These are phyloP conservation scores for Ophioninae sp. DNA, from an alignment of 2,888 invertebrate species.

Conservation along the genomic window DNA sequence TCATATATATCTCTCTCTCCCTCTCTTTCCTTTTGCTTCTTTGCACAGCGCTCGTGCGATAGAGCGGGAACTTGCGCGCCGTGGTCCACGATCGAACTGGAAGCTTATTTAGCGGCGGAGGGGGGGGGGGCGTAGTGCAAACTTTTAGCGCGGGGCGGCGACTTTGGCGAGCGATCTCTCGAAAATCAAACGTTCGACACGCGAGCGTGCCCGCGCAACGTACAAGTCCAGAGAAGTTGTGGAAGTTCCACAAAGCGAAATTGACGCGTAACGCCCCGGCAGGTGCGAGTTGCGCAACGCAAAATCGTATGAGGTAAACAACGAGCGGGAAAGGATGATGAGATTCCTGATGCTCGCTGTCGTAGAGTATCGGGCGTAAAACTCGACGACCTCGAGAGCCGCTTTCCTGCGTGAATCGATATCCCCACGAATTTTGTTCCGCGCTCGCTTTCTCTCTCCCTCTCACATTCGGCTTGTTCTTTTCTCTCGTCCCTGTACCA, in stretches of 20 bases:
- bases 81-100: neutral
- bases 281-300: conserved; percentile 8
- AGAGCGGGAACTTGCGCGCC: neutral
- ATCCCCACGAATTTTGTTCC: neutral
- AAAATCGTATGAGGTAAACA: conserved; percentile 21
- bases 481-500: neutral
- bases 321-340: conserved; percentile 29
- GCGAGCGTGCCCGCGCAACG: too few species aligned
- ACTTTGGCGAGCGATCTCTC: neutral
- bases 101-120: neutral
- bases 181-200: too few species aligned
- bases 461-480: neutral
- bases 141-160: neutral
- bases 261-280: neutral
- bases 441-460: conserved; percentile 37
- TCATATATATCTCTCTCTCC: conserved; percentile 1
- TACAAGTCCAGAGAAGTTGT: neutral
- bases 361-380: conserved; percentile 81
- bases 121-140: neutral
- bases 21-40: neutral
- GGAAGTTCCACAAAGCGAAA: conserved; percentile 18
- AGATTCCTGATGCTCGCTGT: conserved; percentile 75
- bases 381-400: conserved; percentile 73
- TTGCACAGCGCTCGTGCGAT: neutral
- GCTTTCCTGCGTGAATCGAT: conserved; percentile 70